Base-by-base conservation (phyloP, 1,140 invertebrate species). In the Lysiphlebus fabarum region DNA sequence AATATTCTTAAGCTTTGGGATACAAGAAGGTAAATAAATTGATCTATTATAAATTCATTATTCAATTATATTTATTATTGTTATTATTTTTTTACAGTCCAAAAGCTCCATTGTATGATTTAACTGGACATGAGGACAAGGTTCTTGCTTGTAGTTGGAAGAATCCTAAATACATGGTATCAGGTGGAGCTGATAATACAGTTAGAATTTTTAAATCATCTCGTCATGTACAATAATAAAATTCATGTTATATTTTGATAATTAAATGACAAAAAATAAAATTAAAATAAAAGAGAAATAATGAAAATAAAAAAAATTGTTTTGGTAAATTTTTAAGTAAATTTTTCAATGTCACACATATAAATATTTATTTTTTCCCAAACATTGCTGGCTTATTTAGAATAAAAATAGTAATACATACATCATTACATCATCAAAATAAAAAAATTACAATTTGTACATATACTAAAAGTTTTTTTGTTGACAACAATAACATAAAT, bases 1-100 rank as follows among this genome's bases (percentile, higher is more conserved):
- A 87, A 87, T 58, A 75, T 89, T 40, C 85, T 97, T 26, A 99
- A 99, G 80, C 77, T 98, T 40, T 99, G 97, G 97, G 97, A 99
- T 74, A 88, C 87, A 5, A 84, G 96, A 78, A 95, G 90, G 91
- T 91, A 71, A 67, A 59, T 7, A 54, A n/a, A n/a, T n/a, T n/a
- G n/a, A n/a, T n/a, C n/a, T n/a, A n/a, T n/a, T n/a, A n/a, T n/a
- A n/a, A n/a, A n/a, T n/a, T n/a, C n/a, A n/a, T n/a, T n/a, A 17
- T 34, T 53, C 36, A 26, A 4, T 12, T 58, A 41, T 59, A 62
- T 59, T 33, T 53, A 48, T n/a, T n/a, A n/a, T n/a, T 14, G 12
- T 36, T 42, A 5, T 55, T 38, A 42, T 65, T 67, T 73, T 66
- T 74, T 67, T 71, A 83, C 86, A 93, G 95, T 75, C 88, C 93